These are phyloP conservation scores for Tichodroma muraria DNA, from an alignment of 2,113 vertebrate species.

Conservation along the genomic window DNA sequence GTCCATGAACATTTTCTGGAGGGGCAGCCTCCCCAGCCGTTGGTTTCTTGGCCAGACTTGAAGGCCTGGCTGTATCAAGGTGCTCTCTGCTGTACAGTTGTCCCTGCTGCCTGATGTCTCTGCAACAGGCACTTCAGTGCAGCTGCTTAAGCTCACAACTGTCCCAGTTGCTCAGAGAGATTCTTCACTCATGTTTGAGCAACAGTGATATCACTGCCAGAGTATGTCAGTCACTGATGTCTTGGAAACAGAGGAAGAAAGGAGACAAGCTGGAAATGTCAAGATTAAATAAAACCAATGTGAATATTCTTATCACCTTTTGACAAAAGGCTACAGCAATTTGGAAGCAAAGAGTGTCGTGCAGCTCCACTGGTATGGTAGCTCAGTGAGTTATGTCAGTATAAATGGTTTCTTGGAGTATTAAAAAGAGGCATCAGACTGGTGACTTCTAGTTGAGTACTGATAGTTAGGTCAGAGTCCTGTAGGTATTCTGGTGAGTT, in stretches of 20 bases:
- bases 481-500: not conserved
- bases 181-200: constrained; percentile 9
- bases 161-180: not conserved
- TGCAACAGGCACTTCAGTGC: not conserved
- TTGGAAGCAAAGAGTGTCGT: not conserved
- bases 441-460: not conserved
- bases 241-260: constrained; percentile 29
- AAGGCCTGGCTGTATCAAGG: not conserved
- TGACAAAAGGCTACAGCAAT: not conserved
- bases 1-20: not conserved
- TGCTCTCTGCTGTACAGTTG: not conserved
- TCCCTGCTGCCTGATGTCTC: not conserved
- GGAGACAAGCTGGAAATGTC: not conserved
- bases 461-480: not conserved
- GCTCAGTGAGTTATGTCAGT: not conserved
- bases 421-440: not conserved
- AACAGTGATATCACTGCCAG: constrained; percentile 30
- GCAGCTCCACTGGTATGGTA: not conserved
- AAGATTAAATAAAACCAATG: not conserved
- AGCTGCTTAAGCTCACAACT: not conserved
- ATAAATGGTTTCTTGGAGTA: not conserved
- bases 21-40: not conserved
- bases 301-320: constrained; percentile 6
- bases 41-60: not conserved
- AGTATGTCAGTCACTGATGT: constrained; percentile 15